These are phyloP conservation scores for Hypsibius dujardini DNA, from an alignment of 1,140 invertebrate genomes.

Conservation along the genomic window DNA sequence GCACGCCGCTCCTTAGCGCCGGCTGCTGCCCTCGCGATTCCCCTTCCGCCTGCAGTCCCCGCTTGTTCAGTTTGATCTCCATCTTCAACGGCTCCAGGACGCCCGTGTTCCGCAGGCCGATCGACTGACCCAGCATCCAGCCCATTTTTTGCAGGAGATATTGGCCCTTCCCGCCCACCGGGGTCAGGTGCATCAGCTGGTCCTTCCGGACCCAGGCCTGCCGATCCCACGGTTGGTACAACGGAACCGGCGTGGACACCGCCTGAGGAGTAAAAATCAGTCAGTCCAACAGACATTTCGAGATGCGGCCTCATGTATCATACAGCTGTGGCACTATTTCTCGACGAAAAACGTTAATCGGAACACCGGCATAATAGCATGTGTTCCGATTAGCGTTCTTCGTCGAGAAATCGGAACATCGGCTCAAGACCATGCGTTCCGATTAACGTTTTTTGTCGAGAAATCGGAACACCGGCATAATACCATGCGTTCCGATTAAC, in stretches of 20 bases:
- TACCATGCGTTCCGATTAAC: too few relatives aligned
- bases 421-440: too few relatives aligned
- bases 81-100: constrained; percentile 64
- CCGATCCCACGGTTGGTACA: constrained; percentile 15
- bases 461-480: too few relatives aligned
- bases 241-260: not conserved
- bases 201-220: constrained; percentile 40
- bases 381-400: too few relatives aligned
- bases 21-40: not conserved
- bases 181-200: constrained; percentile 61
- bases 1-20: not conserved
- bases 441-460: too few relatives aligned
- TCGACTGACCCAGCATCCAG: constrained; percentile 80
- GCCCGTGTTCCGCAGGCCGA: constrained; percentile 84
- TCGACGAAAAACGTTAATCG: too few relatives aligned
- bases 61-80: constrained; percentile 82
- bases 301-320: too few relatives aligned
- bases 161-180: constrained; percentile 86
- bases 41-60: constrained; percentile 39
- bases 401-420: too few relatives aligned
- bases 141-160: constrained; percentile 91
- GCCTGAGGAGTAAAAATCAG: too few relatives aligned
- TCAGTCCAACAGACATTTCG: too few relatives aligned
- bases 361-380: too few relatives aligned
- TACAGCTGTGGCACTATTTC: too few relatives aligned